Base-by-base conservation (phyloP, 2,888 invertebrate genomes). In the Cyclophora punctaria region DNA sequence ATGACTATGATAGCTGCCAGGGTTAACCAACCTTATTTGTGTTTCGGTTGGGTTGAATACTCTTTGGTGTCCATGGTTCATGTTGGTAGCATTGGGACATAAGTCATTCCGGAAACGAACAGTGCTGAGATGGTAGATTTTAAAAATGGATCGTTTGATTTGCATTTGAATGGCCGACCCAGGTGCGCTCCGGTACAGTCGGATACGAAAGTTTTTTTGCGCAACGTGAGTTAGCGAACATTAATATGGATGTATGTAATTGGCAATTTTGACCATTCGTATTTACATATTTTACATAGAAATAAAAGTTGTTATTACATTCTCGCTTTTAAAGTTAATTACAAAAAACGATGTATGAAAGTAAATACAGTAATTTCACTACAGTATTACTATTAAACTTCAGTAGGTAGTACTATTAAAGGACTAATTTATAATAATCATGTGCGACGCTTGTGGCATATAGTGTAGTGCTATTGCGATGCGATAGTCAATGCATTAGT, bases 101-200 rank as follows among this genome's bases (percentile, higher is more conserved):
- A 87, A 83, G 86, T 83, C 87, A 74, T 85, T 87, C 81, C 84
- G 84, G 85, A 85, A 83, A 78, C 78, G 75, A 83, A 80, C 78
- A 80, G 78, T 76, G 80, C 74, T 78, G 84, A 84, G 85, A 87
- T 85, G 86, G 86, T 87, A 86, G 84, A 87, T 86, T 87, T 87
- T 85, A 80, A 89, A 89, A 89, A 88, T 87, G 88, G 89, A 86
- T 87, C 88, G 83, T 86, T 89, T 89, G 88, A 89, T 89, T 89
- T 89, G 88, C 89, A 89, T 89, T 88, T 89, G 89, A 89, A 89
- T 89, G 79, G 82, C 85, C 85, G 83, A 82, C 86, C 88, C 87
- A 87, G 88, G 87, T 87, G 87, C 83, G 78, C 80, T 64, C 63
- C 63, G 67, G 85, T 85, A 86, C 78, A 78, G 75, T 79, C 78